Percentiles rank a stretch among this genome's conserved stretches.
Evolutionary conservation across 1,140 invertebrate genomes (phyloP).

Genomic region (Neodiprion lecontei): DNA sequence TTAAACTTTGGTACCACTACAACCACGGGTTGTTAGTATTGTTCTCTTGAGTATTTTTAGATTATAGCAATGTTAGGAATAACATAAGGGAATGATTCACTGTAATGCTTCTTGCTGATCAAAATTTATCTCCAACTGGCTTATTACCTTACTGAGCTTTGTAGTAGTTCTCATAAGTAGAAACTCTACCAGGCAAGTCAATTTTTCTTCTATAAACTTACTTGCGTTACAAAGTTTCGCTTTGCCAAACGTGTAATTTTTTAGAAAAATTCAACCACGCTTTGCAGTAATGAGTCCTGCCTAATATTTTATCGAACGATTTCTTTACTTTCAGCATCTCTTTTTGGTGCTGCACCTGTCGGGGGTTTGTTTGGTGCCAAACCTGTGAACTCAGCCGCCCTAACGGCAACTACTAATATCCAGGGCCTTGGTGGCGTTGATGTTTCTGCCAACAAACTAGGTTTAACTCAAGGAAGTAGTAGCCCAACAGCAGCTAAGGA

Average conservation of each 20-base stretch:
- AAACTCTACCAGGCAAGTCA: constrained; percentile 37
- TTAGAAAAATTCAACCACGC: constrained; percentile 6
- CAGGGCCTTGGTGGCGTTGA: constrained; percentile 72
- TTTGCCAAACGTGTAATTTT: too few relatives aligned
- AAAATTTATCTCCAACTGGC: constrained; percentile 27
- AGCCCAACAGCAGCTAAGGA: constrained; percentile 73
- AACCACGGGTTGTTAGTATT: constrained; percentile 37
- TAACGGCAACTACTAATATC: constrained; percentile 37
- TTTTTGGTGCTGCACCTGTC: constrained; percentile 42
- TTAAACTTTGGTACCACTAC: constrained; percentile 47
- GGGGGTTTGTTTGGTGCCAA: constrained; percentile 52
- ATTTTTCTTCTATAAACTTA: constrained; percentile 21
- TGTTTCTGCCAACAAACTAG: constrained; percentile 63
- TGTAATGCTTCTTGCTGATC: neutral
- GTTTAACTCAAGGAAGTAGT: constrained; percentile 61
- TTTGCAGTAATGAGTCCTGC: constrained; percentile 26
- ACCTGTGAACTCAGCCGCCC: constrained; percentile 35
- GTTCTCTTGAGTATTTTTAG: constrained; percentile 18
- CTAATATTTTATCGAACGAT: constrained; percentile 23
- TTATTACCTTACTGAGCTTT: constrained; percentile 13
- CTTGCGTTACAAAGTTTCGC: constrained; percentile 19
- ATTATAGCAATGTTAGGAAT: neutral
- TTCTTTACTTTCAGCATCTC: constrained; percentile 40
- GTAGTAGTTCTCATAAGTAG: constrained; percentile 13
- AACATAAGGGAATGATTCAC: too few relatives aligned